These are phyloP conservation scores for Bugula neritina DNA, from an alignment of 2,888 invertebrate species.

Conservation along the genomic window DNA sequence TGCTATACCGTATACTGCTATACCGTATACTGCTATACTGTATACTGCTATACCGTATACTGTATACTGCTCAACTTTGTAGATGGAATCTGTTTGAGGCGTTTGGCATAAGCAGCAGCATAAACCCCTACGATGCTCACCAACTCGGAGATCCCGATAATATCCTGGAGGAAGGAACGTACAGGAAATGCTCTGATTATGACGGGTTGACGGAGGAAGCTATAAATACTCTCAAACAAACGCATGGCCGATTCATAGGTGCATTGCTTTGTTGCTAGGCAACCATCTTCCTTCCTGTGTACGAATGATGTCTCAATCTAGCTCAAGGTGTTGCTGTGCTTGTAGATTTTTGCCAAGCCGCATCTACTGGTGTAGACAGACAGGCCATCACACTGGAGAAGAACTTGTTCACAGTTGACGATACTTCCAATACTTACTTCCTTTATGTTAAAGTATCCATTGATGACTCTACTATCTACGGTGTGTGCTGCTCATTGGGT, in stretches of 20 bases:
- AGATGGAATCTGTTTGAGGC: constrained; percentile 15
- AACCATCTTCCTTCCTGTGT: too few relatives aligned
- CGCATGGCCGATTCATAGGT: not conserved
- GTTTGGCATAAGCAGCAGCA: not conserved
- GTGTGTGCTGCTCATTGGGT: too few relatives aligned
- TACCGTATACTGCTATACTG: too few relatives aligned
- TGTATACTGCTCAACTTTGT: too few relatives aligned
- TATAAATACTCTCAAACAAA: not conserved
- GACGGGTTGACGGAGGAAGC: not conserved
- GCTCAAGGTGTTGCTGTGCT: too few relatives aligned
- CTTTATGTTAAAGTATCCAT: not conserved
- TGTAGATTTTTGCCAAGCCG: constrained; percentile 9
- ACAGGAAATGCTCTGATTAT: not conserved
- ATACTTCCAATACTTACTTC: not conserved
- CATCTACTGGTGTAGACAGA: constrained; percentile 19
- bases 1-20: too few relatives aligned
- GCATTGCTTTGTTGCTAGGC: too few relatives aligned
- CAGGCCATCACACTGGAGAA: constrained; percentile 15
- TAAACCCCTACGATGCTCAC: not conserved
- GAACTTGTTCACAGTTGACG: not conserved
- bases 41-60: too few relatives aligned
- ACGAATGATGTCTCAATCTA: too few relatives aligned
- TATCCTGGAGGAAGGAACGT: not conserved
- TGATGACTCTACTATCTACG: not conserved
- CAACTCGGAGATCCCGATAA: not conserved